phyloP scores from a whole-genome alignment of 2,113 vertebrate species.

The Zosterops pallidus region DNA sequence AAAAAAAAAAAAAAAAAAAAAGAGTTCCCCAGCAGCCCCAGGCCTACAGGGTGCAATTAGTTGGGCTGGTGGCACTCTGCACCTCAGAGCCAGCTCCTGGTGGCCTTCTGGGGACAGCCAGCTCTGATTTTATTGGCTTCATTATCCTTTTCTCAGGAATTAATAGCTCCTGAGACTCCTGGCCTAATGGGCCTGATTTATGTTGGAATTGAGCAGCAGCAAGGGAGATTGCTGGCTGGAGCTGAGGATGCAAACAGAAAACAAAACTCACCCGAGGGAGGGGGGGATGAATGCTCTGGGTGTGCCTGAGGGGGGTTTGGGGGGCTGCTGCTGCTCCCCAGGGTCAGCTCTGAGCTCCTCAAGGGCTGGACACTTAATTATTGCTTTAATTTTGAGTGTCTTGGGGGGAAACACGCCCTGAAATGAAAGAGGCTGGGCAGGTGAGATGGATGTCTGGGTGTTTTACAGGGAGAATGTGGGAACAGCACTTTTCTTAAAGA shows the following conservation, averaged over 20 bases:
- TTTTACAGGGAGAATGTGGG: neutral
- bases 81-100: neutral
- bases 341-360: neutral
- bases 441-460: neutral
- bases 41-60: neutral
- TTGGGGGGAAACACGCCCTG: neutral
- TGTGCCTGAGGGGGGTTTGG: neutral
- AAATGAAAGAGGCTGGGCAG: neutral
- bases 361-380: too few relatives aligned
- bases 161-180: neutral
- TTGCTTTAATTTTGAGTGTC: neutral
- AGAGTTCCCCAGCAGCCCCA: neutral
- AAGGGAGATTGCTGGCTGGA: neutral
- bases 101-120: neutral
- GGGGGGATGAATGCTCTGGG: neutral
- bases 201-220: neutral
- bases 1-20: neutral
- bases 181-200: neutral
- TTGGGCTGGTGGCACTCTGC: neutral
- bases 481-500: neutral
- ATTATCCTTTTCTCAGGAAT: constrained; percentile 7
- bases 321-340: neutral
- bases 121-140: neutral
- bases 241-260: neutral
- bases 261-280: neutral